Conservation (phyloP, 2,888 invertebrate genomes). For the Pediacus dermestoides region DNA sequence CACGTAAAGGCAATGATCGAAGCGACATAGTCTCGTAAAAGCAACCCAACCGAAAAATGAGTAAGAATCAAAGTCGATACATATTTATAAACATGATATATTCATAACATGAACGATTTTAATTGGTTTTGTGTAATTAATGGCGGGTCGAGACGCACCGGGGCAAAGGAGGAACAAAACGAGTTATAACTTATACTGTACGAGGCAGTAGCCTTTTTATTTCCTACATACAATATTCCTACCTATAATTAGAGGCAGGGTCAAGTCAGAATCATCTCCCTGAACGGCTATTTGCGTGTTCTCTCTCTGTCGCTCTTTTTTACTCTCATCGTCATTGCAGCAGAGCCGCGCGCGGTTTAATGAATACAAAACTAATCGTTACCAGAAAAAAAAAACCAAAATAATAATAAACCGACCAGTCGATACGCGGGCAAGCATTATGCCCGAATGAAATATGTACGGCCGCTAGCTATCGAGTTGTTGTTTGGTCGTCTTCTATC, state of each 20-base stretch:
- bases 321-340: slow-evolving; percentile 25
- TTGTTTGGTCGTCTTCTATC: slow-evolving; percentile 1
- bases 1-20: slow-evolving; percentile 26
- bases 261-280: slow-evolving; percentile 18
- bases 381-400: slow-evolving; percentile 25
- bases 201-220: slow-evolving; percentile 26
- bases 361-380: slow-evolving; percentile 29
- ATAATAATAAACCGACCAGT: slow-evolving; percentile 29
- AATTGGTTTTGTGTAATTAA: slow-evolving; percentile 41
- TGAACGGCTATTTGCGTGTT: too few species aligned
- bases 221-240: slow-evolving; percentile 25
- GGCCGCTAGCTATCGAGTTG: slow-evolving; percentile 20
- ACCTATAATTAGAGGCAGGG: slow-evolving; percentile 28
- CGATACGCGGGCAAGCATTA: slow-evolving; percentile 29
- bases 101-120: slow-evolving; percentile 43
- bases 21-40: slow-evolving; percentile 36
- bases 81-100: slow-evolving; percentile 42
- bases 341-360: slow-evolving; percentile 23
- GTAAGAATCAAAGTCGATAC: slow-evolving; percentile 38
- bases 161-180: slow-evolving; percentile 27
- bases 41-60: slow-evolving; percentile 41
- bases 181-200: slow-evolving; percentile 18
- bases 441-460: slow-evolving; percentile 29
- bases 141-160: slow-evolving; percentile 26
- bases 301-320: background rate